Evolutionary conservation across 2,797 vertebrate species (phyloP).

Genomic region (Micrastur ruficollis): DNA sequence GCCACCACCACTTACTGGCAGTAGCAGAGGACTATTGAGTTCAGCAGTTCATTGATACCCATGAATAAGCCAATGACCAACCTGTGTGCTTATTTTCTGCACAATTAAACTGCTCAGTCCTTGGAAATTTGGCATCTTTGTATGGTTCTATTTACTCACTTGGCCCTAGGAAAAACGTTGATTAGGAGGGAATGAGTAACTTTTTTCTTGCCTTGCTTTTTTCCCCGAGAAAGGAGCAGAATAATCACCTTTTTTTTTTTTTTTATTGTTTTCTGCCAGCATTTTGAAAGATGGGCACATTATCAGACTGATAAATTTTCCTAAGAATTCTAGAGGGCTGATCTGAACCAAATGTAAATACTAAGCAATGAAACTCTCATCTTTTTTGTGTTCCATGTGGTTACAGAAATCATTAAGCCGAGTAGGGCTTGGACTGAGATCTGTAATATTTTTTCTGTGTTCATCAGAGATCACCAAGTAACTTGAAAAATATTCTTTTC

Average conservation of each 20-base stretch:
- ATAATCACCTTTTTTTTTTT: neutral
- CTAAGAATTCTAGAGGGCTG: neutral
- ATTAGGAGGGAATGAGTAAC: neutral
- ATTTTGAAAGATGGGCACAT: neutral
- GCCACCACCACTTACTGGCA: neutral
- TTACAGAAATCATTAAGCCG: constrained; percentile 1
- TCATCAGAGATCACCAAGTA: constrained; percentile 10
- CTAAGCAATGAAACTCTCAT: neutral
- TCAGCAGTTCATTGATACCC: neutral
- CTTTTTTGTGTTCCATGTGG: neutral
- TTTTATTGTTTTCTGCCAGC: neutral
- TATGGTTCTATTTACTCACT: neutral
- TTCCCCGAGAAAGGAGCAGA: neutral
- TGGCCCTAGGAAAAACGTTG: neutral
- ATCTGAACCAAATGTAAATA: constrained; percentile 50
- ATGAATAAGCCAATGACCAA: neutral
- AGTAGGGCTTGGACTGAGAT: constrained; percentile 36
- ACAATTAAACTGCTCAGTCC: neutral
- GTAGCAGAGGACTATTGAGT: neutral
- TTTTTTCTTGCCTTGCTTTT: neutral
- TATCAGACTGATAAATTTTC: constrained; percentile 28
- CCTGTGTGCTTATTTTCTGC: neutral
- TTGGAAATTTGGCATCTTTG: neutral
- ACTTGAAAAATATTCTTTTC: constrained; percentile 7
- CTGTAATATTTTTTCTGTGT: constrained; percentile 2